A percentile compares a stretch with the other conserved stretches of the same genome.
Evolutionary conservation across 2,888 invertebrate species (phyloP).

Genomic region (Anorthoa munda): DNA sequence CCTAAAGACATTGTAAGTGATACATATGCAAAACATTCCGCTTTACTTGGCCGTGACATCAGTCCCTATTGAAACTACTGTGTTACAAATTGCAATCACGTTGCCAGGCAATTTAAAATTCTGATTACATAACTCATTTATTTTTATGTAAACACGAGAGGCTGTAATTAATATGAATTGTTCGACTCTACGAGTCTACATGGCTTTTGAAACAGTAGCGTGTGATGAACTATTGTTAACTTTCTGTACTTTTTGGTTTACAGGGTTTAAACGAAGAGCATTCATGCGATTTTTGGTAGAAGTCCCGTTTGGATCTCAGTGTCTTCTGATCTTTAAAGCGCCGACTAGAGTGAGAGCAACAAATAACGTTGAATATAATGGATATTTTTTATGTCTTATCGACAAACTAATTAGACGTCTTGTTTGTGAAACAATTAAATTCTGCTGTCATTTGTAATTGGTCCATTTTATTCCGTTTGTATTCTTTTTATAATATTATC

Average conservation of each 20-base stretch:
- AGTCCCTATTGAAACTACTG: conserved; percentile 47
- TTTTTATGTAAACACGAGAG: conserved; percentile 51
- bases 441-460: no score
- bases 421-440: no score
- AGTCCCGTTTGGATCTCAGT: no score
- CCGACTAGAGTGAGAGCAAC: background rate
- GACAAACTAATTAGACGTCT: background rate
- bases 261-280: no score
- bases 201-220: background rate
- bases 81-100: conserved; percentile 61
- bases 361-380: background rate
- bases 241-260: background rate
- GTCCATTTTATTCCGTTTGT: no score
- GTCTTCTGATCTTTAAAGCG: background rate
- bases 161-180: conserved; percentile 48
- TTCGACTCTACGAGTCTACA: conserved; percentile 1
- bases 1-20: conserved; percentile 32
- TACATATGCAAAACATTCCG: conserved; percentile 49
- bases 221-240: background rate
- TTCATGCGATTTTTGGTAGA: background rate
- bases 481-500: no score
- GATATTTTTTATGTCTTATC: conserved; percentile 4
- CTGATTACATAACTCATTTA: conserved; percentile 61
- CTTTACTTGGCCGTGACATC: conserved; percentile 60
- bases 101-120: conserved; percentile 58